Evolutionary conservation across 1,140 invertebrate species (phyloP).

Genomic region (Euwallacea similis): DNA sequence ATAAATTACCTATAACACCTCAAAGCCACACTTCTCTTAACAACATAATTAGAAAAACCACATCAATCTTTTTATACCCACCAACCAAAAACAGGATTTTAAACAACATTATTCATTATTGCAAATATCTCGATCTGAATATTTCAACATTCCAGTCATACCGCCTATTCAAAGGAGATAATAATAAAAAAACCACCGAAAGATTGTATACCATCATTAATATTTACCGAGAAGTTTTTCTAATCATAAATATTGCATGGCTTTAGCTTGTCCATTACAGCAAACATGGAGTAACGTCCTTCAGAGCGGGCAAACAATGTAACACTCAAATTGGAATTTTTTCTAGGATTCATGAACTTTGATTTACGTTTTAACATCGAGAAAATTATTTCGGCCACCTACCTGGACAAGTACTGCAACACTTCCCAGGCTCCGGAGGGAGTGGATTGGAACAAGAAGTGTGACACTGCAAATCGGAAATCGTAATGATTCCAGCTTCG

Average conservation of each 20-base stretch:
- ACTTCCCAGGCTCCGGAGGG: slow-evolving; percentile 71
- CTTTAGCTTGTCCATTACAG: not conserved
- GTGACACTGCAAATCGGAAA: slow-evolving; percentile 76
- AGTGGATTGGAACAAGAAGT: slow-evolving; percentile 73
- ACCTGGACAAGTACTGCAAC: slow-evolving; percentile 82
- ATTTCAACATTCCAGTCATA: slow-evolving; percentile 5
- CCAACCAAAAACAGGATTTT: no score
- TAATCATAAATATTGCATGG: slow-evolving; percentile 11
- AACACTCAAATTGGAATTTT: slow-evolving; percentile 7
- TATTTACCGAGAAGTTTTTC: slow-evolving; percentile 1
- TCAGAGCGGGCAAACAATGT: slow-evolving; percentile 5
- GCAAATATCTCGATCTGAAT: not conserved
- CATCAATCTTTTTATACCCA: no score
- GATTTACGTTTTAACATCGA: no score
- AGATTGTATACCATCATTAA: slow-evolving; percentile 8
- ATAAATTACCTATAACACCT: no score
- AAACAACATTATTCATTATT: no score
- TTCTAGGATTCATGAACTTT: not conserved
- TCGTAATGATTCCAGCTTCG: slow-evolving; percentile 81
- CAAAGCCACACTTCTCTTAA: no score
- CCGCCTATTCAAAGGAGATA: not conserved
- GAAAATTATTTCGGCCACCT: slow-evolving; percentile 17
- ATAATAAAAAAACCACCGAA: slow-evolving; percentile 10
- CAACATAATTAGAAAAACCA: no score
- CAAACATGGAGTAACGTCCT: not conserved